Evolutionary conservation across 2,797 vertebrate genomes (phyloP).

Genomic region (Sciurus vulgaris): DNA sequence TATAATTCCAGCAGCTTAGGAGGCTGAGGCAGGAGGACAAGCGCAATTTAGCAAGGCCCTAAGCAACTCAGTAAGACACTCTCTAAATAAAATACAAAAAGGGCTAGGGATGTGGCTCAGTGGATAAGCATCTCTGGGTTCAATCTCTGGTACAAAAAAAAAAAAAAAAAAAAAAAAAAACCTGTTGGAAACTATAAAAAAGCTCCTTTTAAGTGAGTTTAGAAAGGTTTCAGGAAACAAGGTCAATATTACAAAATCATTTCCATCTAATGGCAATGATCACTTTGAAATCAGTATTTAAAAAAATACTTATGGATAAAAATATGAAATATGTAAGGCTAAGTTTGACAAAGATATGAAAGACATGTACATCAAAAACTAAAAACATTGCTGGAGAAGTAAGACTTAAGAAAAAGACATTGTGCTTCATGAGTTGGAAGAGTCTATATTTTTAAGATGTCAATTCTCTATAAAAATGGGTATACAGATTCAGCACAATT

Average conservation of each 20-base stretch:
- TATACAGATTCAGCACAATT: not conserved
- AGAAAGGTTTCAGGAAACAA: not conserved
- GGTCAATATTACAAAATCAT: not conserved
- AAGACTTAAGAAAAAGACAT: constrained; percentile 9
- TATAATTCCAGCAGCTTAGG: too few relatives aligned
- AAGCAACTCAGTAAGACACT: too few relatives aligned
- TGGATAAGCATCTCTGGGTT: too few relatives aligned
- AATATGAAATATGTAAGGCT: not conserved
- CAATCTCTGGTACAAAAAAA: too few relatives aligned
- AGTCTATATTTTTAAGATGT: not conserved
- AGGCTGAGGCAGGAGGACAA: too few relatives aligned
- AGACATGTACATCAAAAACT: not conserved
- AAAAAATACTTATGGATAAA: constrained; percentile 3
- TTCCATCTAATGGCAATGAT: not conserved
- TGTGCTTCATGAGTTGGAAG: not conserved
- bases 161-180: not conserved
- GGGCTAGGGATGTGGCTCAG: too few relatives aligned
- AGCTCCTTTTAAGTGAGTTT: not conserved
- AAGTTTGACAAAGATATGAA: not conserved
- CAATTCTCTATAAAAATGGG: not conserved
- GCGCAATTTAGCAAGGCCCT: too few relatives aligned
- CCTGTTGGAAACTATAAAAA: not conserved
- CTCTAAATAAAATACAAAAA: too few relatives aligned
- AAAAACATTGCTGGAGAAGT: not conserved
- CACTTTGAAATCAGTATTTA: constrained; percentile 29